These are phyloP conservation scores for Brenthis daphne DNA, from an alignment of 2,888 invertebrate species.

Conservation along the genomic window DNA sequence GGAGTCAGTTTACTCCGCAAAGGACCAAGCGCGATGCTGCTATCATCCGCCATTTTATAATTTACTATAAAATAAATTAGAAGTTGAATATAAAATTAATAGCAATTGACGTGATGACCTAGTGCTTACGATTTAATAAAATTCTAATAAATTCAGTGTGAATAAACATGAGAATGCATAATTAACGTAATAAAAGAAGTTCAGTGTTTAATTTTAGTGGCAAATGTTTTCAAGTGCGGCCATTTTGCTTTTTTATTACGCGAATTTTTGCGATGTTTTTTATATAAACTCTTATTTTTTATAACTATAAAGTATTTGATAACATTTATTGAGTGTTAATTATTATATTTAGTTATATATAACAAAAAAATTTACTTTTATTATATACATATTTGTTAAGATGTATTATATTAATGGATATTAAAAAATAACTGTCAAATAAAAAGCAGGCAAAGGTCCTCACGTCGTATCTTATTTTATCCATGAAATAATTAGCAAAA, in stretches of 20 bases:
- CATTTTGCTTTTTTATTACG: slow-evolving; percentile 19
- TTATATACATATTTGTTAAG: not conserved
- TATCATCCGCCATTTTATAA: too few species aligned
- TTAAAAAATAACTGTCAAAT: slow-evolving; percentile 8
- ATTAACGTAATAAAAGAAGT: slow-evolving; percentile 30
- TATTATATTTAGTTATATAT: slow-evolving; percentile 8
- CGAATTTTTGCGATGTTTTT: slow-evolving; percentile 6
- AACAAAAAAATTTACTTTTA: not conserved
- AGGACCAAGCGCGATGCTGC: too few species aligned
- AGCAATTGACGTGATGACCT: slow-evolving; percentile 35
- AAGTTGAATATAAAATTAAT: slow-evolving; percentile 38
- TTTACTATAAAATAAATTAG: not conserved
- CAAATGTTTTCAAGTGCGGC: slow-evolving; percentile 3
- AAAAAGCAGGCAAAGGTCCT: slow-evolving; percentile 2
- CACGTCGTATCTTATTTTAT: slow-evolving; percentile 6
- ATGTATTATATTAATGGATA: not conserved
- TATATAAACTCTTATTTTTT: slow-evolving; percentile 3
- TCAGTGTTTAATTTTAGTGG: slow-evolving; percentile 11
- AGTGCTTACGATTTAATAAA: slow-evolving; percentile 30
- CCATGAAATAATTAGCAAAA: slow-evolving; percentile 15
- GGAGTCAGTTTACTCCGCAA: too few species aligned
- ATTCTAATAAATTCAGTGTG: slow-evolving; percentile 33
- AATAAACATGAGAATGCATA: slow-evolving; percentile 31
- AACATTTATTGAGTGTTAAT: slow-evolving; percentile 8
- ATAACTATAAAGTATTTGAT: not conserved